Evolutionary conservation across 2,888 invertebrate species (phyloP), one percentile per base, ranked within the genome.

Genomic region (Acrocera orbiculus): DNA sequence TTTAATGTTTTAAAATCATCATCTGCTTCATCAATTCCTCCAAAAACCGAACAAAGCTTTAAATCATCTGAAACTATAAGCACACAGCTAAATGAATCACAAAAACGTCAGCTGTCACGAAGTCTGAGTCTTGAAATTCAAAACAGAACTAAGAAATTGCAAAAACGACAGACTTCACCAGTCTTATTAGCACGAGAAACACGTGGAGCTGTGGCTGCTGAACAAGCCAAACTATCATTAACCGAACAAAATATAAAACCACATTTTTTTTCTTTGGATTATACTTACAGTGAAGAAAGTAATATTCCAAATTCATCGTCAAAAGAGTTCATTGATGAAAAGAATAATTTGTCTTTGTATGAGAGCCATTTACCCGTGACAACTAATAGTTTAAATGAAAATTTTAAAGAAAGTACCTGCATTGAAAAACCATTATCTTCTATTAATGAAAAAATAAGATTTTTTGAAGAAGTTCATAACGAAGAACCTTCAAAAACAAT

Each of bases 121-220:
- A 72, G 70, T 3, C 59, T 83, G 5, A 75, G 82, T 44, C 73
- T 72, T 49, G 80, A 83, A 57, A 67, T 79, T 16, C 58, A 79
- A 41, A 71, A 72, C 44, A 71, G 72, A 48, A 66, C 76, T 10
- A 11, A 36, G 2, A 38, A 40, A 24, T 29, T 28, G 16, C 30
- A 25, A 20, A 32, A 46, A 17, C 51, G 53, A 29, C 46, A 50
- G 8, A 53, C 51, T 25, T 61, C 58, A 0, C 56, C 61, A 4
- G 50, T 59, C 14, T 50, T 64, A 16, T 45, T 63, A 30, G 64
- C 60, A 2, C 59, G 71, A 50, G 75, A 76, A 54, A 69, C 74
- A 1, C 61, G 70, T 40, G 73, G 73, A 14, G 71, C 69, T 16
- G 59, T 66, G 5, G 71, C 70, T 1, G 65, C 67, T 4, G 64